phyloP scores from a whole-genome alignment of 2,113 vertebrate species.

The Macquaria australasica region DNA sequence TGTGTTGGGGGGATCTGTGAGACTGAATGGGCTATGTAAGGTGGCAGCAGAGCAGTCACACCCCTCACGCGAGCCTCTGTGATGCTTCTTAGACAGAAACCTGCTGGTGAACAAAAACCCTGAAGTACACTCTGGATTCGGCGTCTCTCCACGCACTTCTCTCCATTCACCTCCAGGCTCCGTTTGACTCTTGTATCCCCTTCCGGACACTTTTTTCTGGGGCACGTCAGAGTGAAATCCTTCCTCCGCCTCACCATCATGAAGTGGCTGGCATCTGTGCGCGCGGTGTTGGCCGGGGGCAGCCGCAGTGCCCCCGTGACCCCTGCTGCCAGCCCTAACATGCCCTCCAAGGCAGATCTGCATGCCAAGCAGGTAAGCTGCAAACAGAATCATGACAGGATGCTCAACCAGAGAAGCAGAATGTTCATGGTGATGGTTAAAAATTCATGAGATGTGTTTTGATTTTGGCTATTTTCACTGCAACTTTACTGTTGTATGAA shows the following conservation, averaged over 20 bases:
- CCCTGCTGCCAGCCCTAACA: slow-evolving; percentile 73
- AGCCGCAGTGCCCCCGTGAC: slow-evolving; percentile 76
- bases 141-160: not conserved
- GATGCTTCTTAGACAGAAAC: slow-evolving; percentile 12
- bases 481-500: not conserved
- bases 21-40: not conserved
- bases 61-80: not conserved
- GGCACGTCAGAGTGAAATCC: not conserved
- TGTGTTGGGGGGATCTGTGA: slow-evolving; percentile 28
- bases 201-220: slow-evolving; percentile 30
- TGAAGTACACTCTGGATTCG: not conserved
- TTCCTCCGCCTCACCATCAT: slow-evolving; percentile 41
- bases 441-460: not conserved
- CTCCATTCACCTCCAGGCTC: slow-evolving; percentile 20
- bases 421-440: not conserved
- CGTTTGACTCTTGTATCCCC: not conserved
- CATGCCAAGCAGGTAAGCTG: slow-evolving; percentile 78
- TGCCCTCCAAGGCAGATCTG: slow-evolving; percentile 69
- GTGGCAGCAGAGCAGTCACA: slow-evolving; percentile 7
- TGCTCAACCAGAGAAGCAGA: not conserved
- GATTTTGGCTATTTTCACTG: not conserved
- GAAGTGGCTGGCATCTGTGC: slow-evolving; percentile 81
- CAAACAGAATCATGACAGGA: not conserved
- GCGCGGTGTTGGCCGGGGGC: slow-evolving; percentile 56
- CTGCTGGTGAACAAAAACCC: not conserved